Evolutionary conservation across 2,113 vertebrate genomes (phyloP).

Genomic region (Podarcis muralis): DNA sequence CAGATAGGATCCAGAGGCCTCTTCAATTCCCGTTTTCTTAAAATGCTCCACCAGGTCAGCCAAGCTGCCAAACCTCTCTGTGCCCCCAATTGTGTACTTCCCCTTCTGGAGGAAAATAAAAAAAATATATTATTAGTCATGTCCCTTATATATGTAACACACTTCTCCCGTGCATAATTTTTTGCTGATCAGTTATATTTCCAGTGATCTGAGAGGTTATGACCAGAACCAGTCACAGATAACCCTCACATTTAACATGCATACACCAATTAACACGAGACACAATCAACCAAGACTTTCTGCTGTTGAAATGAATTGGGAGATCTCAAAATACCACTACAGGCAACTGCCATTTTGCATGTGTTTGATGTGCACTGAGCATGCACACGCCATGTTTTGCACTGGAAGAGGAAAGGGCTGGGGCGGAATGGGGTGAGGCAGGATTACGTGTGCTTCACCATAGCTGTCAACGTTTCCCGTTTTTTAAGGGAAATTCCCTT

Average conservation of each 20-base stretch:
- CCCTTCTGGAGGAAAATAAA: slow-evolving; percentile 79
- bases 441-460: no score
- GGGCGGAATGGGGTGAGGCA: no score
- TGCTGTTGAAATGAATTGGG: not conserved
- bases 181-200: not conserved
- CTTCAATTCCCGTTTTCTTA: slow-evolving; percentile 90
- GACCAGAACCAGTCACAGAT: not conserved
- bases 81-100: slow-evolving; percentile 87
- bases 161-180: not conserved
- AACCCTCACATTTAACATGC: not conserved
- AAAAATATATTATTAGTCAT: not conserved
- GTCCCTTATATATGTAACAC: not conserved
- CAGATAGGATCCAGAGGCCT: slow-evolving; percentile 86
- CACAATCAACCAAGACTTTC: not conserved
- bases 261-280: not conserved
- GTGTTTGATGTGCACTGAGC: no score
- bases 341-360: no score
- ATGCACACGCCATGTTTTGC: no score
- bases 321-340: not conserved
- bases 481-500: no score
- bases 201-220: not conserved
- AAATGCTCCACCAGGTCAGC: slow-evolving; percentile 91
- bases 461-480: no score
- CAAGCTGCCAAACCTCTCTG: slow-evolving; percentile 85
- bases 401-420: no score